phyloP scores from a whole-genome alignment of 2,888 invertebrate species.

The Ypsolopha scabrella region DNA sequence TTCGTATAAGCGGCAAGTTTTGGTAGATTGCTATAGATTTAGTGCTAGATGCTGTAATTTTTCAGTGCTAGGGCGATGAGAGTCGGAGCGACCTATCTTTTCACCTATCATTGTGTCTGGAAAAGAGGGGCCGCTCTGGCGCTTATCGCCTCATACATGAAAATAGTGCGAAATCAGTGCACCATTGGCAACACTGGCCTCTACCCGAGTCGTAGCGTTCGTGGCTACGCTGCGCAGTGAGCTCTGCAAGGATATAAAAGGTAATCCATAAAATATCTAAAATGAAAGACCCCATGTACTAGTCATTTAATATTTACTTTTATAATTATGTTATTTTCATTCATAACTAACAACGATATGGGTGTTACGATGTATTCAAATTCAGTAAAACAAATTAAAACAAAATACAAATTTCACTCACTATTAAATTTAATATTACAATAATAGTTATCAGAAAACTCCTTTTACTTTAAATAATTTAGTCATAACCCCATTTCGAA shows the following conservation, averaged over 20 bases:
- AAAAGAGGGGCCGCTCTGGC: no score
- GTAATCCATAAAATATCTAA: slow-evolving; percentile 15
- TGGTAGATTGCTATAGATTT: no score
- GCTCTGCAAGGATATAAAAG: neutral
- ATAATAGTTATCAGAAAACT: slow-evolving; percentile 63
- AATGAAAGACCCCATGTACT: slow-evolving; percentile 61
- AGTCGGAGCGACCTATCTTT: no score
- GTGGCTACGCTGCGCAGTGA: no score
- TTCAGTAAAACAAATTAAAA: slow-evolving; percentile 69
- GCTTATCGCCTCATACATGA: no score
- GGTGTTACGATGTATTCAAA: slow-evolving; percentile 69
- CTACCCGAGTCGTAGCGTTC: no score
- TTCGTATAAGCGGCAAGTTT: no score
- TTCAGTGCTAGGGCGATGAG: no score
- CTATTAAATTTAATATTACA: slow-evolving; percentile 69
- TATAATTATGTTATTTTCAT: slow-evolving; percentile 71
- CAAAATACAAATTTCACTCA: slow-evolving; percentile 69
- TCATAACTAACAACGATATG: slow-evolving; percentile 72
- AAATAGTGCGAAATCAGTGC: no score
- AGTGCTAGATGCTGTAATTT: no score
- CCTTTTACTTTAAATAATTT: slow-evolving; percentile 62
- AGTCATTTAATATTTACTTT: slow-evolving; percentile 71
- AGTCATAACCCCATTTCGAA: slow-evolving; percentile 61
- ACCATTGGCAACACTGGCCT: no score
- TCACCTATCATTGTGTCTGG: no score